Evolutionary conservation across 64 coral and sea anemone genomes (phyloP).

Genomic region (Montipora efflorescens): DNA sequence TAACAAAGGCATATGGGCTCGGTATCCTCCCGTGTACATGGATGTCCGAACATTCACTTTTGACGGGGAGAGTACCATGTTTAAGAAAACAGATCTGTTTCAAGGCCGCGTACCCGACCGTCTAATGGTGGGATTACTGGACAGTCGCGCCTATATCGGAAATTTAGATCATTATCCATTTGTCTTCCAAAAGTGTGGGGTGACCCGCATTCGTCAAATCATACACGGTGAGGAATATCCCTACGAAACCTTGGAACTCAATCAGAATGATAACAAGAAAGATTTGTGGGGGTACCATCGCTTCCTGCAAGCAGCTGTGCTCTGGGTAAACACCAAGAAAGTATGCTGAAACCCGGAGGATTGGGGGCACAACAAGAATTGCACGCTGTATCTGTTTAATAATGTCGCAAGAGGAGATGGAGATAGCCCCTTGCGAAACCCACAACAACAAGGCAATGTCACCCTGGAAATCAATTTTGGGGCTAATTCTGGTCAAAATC

Average conservation of each 20-base stretch:
- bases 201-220: constrained; percentile 20
- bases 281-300: constrained; percentile 52
- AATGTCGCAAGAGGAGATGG: constrained; percentile 6
- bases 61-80: too few relatives aligned
- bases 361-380: constrained; percentile 11
- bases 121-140: constrained; percentile 29
- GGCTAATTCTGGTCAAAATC: not conserved
- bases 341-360: constrained; percentile 44
- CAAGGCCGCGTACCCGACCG: constrained; percentile 29
- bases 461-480: not conserved
- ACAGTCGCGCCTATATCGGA: constrained; percentile 17
- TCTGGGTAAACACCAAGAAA: not conserved
- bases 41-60: not conserved
- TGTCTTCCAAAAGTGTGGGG: constrained; percentile 13
- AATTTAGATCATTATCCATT: not conserved
- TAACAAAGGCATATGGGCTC: not conserved
- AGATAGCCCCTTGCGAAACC: not conserved
- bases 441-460: not conserved
- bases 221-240: constrained; percentile 54
- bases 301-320: constrained; percentile 1
- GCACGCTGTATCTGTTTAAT: constrained; percentile 67
- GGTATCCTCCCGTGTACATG: constrained; percentile 7
- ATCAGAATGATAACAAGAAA: not conserved
- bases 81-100: not conserved
- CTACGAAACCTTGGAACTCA: constrained; percentile 3